Conservation (phyloP, 2,797 vertebrate species). For the Propithecus perrieri region DNA sequence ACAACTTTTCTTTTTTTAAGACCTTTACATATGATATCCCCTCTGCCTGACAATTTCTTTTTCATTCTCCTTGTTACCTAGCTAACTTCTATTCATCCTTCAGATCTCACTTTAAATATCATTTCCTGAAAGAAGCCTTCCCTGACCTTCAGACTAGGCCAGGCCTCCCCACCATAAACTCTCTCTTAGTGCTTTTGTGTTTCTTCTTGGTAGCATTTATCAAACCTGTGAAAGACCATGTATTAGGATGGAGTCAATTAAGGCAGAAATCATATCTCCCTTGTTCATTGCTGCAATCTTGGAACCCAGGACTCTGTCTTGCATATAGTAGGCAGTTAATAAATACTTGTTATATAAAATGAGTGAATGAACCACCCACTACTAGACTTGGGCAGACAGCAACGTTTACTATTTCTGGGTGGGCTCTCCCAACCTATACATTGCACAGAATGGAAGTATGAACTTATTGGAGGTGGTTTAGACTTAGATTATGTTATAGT, state of each 20-base stretch:
- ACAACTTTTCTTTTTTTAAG: not conserved
- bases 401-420: not conserved
- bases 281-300: not conserved
- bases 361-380: not conserved
- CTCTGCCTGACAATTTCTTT: not conserved
- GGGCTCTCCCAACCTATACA: not conserved
- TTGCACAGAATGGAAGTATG: not conserved
- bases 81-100: not conserved
- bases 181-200: not conserved
- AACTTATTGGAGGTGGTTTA: not conserved
- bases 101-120: not conserved
- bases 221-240: not conserved
- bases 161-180: not conserved
- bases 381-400: not conserved
- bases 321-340: not conserved
- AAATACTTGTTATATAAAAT: slow-evolving; percentile 19
- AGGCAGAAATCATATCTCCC: not conserved
- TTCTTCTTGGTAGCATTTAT: slow-evolving; percentile 9
- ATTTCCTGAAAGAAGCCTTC: not conserved
- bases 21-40: not conserved
- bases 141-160: not conserved
- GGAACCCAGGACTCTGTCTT: not conserved
- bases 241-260: not conserved
- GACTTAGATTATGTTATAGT: not conserved
- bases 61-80: slow-evolving; percentile 3